Evolutionary conservation across 1,140 invertebrate species (phyloP), one percentile per base, ranked within the genome.

Genomic region (Drosophila albomicans): DNA sequence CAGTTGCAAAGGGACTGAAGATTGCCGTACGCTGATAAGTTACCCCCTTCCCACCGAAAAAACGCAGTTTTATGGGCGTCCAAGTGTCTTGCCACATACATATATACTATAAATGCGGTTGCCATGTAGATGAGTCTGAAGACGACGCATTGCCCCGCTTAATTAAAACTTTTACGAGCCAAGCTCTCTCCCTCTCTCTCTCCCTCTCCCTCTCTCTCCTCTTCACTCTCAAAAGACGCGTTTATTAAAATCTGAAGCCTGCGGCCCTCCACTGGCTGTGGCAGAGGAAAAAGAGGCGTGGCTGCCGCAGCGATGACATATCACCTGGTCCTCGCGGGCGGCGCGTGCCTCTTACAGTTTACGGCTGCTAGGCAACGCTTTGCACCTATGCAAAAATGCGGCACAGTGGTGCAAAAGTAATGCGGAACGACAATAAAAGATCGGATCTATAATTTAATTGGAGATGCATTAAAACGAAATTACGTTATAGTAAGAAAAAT

Each of bases 211-310:
- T 7, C 10, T 10, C 35, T 7, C 32, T 8, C 32, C 32, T 32
- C 32, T 5, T 2, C 32, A 5, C 32, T 8, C 35, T 38, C 35
- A 10, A 32, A 32, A 80, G 70, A 67, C 51, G 61, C 82, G 69
- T 81, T 88, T 88, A 88, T 88, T 88, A 88, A 88, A 88, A 89
- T 80, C 78, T 76, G 61, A 82, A 78, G 80, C 84, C 69, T 16
- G 30, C 11, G 84, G 80, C 80, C 57, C 46, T 71, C 77, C 75
- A 68, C 58, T 56, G 46, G 51, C 35, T 51, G 11, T 10, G 41
- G 38, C 11, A 48, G 30, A 15, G n/a, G 16, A 25, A 41, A 49
- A 7, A 20, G 30, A 35, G 72, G 75, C 65, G 64, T 73, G 69
- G 46, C 62, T 65, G 41, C 15, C 11, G 52, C 46, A 1, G 15